Base-by-base conservation (phyloP, 2,113 vertebrate genomes). In the Antennarius striatus region DNA sequence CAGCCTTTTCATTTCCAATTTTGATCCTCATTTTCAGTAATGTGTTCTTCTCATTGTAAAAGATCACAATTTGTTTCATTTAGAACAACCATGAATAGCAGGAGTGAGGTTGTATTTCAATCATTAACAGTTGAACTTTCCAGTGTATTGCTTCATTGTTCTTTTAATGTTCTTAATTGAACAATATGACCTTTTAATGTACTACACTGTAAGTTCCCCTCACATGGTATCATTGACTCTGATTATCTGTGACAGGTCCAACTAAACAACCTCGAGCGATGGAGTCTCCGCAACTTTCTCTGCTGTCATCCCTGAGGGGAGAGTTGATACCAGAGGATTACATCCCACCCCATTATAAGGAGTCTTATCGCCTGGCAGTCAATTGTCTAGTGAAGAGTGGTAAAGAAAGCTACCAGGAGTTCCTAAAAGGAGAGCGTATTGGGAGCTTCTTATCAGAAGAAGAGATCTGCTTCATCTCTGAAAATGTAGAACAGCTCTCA, bases 271-370 rank as follows among this genome's bases (percentile, higher is more conserved):
- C 64, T 32, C 50, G 42, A 56, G 86, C 51, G 67, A 97, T 98
- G 95, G 96, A 96, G 62, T 92, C 94, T 10, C 42, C 80, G 11
- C 65, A 89, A 10, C 92, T 95, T 3, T 99, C 97, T 39, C 69
- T 91, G 67, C 85, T 97, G 9, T 99, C 98, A 0, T 98, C 96
- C 3, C 63, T 97, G 69, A 94, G 93, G 43, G 96, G 95, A 47
- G 96, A 98, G 29, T 91, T 88, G 39, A 94, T 89, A 86, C 72
- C 91, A 15, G 96, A 98, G 49, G 94, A 94, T 73, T 96, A 90
- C 57, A 92, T 99, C 56, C 94, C 95, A 63, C 95, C 97, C 15
- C 96, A 98, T 83, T 99, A 99, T 67, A 98, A 95, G 81, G 98
- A 99, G 76, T 90, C 94, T 30, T 99, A 99, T 73, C 93, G 97